Evolutionary conservation across 2,797 vertebrate genomes (phyloP).

Genomic region (Hemitrygon akajei): DNA sequence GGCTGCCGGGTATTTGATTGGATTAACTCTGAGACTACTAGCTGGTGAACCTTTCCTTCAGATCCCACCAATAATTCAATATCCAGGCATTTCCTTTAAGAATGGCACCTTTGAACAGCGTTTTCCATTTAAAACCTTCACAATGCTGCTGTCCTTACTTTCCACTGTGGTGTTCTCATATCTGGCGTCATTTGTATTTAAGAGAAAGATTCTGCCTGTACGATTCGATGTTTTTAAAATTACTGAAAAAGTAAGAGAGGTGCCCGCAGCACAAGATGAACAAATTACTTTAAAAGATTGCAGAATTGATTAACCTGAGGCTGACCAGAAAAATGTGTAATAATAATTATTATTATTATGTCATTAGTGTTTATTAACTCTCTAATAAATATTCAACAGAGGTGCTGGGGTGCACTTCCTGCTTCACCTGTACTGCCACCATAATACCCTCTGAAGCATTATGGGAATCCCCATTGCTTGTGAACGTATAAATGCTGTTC

Average conservation of each 20-base stretch:
- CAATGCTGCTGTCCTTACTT: conserved; percentile 55
- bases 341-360: not conserved
- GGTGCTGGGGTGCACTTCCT: not conserved
- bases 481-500: not conserved
- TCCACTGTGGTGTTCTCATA: conserved; percentile 57
- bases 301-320: not conserved
- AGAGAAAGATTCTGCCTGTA: conserved; percentile 56
- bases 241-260: conserved; percentile 29
- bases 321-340: not conserved
- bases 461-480: not conserved
- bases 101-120: conserved; percentile 52
- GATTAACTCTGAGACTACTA: conserved; percentile 53
- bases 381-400: not conserved
- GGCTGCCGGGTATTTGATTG: conserved; percentile 51
- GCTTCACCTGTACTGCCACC: too few species aligned
- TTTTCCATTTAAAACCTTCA: conserved; percentile 68
- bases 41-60: conserved; percentile 53
- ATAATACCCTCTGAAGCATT: not conserved
- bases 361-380: too few species aligned
- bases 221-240: conserved; percentile 62
- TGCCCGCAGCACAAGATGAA: not conserved
- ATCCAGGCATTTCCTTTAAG: conserved; percentile 55
- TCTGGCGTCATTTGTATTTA: conserved; percentile 56
- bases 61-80: conserved; percentile 55
- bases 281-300: not conserved